Conservation (phyloP, 2,113 vertebrate species). For the Percina caprodes region DNA sequence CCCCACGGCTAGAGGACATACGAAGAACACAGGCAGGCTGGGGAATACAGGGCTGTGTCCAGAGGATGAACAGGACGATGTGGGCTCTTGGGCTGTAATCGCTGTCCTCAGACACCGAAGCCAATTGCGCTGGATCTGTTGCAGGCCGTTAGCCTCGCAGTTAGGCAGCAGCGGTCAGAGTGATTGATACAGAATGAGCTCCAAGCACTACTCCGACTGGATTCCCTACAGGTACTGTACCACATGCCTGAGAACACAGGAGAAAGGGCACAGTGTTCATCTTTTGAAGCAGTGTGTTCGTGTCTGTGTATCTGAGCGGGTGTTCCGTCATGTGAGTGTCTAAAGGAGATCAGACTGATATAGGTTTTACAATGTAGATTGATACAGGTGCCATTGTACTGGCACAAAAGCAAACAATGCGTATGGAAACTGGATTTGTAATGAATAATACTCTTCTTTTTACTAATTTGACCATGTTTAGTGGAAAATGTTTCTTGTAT, state of each 20-base stretch:
- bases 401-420: slow-evolving; percentile 20
- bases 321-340: slow-evolving; percentile 41
- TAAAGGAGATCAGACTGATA: slow-evolving; percentile 43
- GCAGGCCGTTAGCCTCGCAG: slow-evolving; percentile 76
- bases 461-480: background rate
- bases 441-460: background rate
- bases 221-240: slow-evolving; percentile 94
- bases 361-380: no score
- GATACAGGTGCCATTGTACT: background rate
- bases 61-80: slow-evolving; percentile 81
- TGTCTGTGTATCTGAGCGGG: slow-evolving; percentile 36
- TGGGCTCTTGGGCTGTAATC: slow-evolving; percentile 78
- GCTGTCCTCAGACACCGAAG: slow-evolving; percentile 71
- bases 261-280: slow-evolving; percentile 40
- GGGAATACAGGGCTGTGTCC: slow-evolving; percentile 63
- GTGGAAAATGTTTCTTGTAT: background rate
- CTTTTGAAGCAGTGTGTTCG: slow-evolving; percentile 20
- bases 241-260: slow-evolving; percentile 33
- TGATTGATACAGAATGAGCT: slow-evolving; percentile 90
- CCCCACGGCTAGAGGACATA: slow-evolving; percentile 52
- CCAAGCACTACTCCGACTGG: slow-evolving; percentile 96
- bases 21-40: slow-evolving; percentile 48
- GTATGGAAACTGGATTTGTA: background rate
- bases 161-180: slow-evolving; percentile 58
- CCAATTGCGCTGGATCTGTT: slow-evolving; percentile 67